Base-by-base conservation (phyloP, 2,113 vertebrate genomes). In the Himantopus leucocephalus region DNA sequence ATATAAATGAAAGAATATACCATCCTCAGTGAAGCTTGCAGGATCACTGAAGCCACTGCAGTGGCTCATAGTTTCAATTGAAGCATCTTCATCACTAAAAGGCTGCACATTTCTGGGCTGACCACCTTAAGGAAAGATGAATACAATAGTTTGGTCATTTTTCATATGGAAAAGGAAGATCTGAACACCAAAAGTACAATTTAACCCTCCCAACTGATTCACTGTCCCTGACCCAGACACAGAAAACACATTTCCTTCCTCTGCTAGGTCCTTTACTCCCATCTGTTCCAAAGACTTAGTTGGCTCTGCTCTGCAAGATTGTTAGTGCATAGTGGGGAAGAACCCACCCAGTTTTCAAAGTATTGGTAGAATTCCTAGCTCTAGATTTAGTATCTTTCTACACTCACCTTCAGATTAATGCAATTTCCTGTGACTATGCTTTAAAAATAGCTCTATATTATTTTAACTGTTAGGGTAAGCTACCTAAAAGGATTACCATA, bases 81-180 rank as follows among this genome's bases (percentile, higher is more conserved):
- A 99, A 80, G 99, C 99, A 79, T 99, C 99, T 98, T 99, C 99
- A 93, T 99, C 99, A 95, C 99, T 99, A 97, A 99, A 99, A 92
- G 99, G 99, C 79, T 99, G 99, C 97, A 99, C 98, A 48, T 98
- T 98, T 96, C 98, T 98, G 87, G 99, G 98, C 92, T 99, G 99
- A 88, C 98, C 98, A 97, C 99, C 99, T 99, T 92, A n/a, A 89
- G 64, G 67, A 88, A 85, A 86, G 27, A 62, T 7, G 2, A 94
- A 59, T 12, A 52, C 4, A 77, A 53, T 0, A 32, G 45, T 64
- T 34, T 39, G 35, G 39, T 77, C 32, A 71, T n/a, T 92, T 76
- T 75, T 59, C 34, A 85, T 6, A 19, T 0, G 0, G 15, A 76
- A 94, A 91, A 84, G 12, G 21, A 94, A 52, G 9, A 56, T 30